Percentiles rank a stretch among this genome's conserved stretches.
Conservation (phyloP, 2,888 invertebrate genomes). For the Metallyticus violacea region DNA sequence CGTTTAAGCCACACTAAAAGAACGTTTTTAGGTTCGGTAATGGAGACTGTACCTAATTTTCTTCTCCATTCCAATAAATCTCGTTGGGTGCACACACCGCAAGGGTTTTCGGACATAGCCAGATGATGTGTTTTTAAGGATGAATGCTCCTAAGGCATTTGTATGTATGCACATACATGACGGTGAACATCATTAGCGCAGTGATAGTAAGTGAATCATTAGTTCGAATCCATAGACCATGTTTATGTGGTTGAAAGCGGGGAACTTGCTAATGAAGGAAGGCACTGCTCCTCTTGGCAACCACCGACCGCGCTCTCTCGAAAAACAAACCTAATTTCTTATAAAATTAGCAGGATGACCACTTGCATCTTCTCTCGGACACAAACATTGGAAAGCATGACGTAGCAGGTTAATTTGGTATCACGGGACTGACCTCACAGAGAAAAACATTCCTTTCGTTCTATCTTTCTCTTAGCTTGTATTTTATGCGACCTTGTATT, state of each 20-base stretch:
- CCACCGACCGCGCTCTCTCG: neutral
- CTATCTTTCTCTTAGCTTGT: too few relatives aligned
- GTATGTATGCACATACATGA: too few relatives aligned
- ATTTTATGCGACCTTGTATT: neutral
- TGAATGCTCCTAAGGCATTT: too few relatives aligned
- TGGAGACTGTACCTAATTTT: too few relatives aligned
- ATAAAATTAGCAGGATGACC: neutral
- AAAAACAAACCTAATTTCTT: neutral
- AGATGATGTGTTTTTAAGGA: too few relatives aligned
- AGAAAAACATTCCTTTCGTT: neutral
- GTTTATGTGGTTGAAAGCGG: neutral
- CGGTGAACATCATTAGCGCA: neutral
- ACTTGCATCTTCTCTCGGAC: neutral
- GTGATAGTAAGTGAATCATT: neutral
- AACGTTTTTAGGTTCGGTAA: too few relatives aligned
- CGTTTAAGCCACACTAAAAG: too few relatives aligned
- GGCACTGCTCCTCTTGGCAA: neutral
- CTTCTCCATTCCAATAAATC: too few relatives aligned
- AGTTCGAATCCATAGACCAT: neutral
- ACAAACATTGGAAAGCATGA: neutral
- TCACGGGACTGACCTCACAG: neutral
- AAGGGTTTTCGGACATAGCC: too few relatives aligned
- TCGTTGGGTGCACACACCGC: too few relatives aligned
- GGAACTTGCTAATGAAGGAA: neutral
- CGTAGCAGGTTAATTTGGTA: neutral